Conservation (phyloP, 2,888 invertebrate species). For the Cryptocephalus moraei region DNA sequence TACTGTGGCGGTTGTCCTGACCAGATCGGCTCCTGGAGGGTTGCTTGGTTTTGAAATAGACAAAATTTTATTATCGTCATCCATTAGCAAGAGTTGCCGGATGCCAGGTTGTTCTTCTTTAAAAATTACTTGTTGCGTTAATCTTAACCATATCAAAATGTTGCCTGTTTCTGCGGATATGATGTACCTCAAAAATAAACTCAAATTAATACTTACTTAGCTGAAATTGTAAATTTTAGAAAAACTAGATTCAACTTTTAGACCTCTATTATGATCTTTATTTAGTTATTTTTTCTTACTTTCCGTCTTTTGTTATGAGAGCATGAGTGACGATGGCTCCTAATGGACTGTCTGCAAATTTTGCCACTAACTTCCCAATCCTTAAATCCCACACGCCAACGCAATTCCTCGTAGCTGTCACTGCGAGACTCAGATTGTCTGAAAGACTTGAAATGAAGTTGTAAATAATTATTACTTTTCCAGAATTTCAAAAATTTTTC, state of each 20-base stretch:
- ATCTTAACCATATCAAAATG: constrained; percentile 78
- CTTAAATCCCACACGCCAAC: constrained; percentile 92
- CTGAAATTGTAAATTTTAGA: background rate
- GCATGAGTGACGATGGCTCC: constrained; percentile 94
- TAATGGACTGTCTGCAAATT: constrained; percentile 81
- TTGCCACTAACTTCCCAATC: constrained; percentile 73
- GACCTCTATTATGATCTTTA: background rate
- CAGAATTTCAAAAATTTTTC: background rate
- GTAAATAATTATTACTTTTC: background rate
- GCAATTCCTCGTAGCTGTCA: constrained; percentile 87
- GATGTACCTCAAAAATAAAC: constrained; percentile 48
- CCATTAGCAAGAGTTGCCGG: constrained; percentile 63
- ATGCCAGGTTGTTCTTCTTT: constrained; percentile 77
- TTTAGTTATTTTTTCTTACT: constrained; percentile 34
- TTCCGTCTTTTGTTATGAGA: constrained; percentile 74
- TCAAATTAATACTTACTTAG: background rate
- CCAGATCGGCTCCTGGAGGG: constrained; percentile 53
- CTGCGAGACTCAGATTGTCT: constrained; percentile 69
- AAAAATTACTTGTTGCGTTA: constrained; percentile 63
- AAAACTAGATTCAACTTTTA: background rate
- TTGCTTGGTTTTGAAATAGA: constrained; percentile 60
- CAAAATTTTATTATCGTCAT: constrained; percentile 63
- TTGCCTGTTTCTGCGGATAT: constrained; percentile 89
- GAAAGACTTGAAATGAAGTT: constrained; percentile 49
- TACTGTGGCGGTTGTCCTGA: constrained; percentile 55